A percentile compares a stretch with the other conserved stretches of the same genome.
Evolutionary conservation across 2,797 vertebrate species (phyloP).

Genomic region (Cynodonichthys magdalenae): DNA sequence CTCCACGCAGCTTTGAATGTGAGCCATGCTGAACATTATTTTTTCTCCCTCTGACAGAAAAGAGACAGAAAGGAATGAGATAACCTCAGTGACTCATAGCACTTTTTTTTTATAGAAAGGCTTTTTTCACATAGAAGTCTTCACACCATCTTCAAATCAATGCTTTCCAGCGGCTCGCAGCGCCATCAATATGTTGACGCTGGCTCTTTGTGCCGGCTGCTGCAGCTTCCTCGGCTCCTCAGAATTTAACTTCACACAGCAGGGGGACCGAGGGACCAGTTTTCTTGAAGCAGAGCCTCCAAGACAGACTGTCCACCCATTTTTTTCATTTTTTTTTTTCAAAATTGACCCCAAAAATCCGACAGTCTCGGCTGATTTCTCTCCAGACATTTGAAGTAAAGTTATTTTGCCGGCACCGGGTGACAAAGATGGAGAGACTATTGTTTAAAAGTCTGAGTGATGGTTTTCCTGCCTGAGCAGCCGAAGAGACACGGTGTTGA

Average conservation of each 20-base stretch:
- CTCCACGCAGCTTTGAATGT: conserved; percentile 4
- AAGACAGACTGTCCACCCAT: conserved; percentile 45
- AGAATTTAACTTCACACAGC: conserved; percentile 55
- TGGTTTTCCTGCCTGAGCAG: conserved; percentile 77
- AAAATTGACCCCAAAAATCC: conserved; percentile 56
- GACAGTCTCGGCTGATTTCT: conserved; percentile 70
- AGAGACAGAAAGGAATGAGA: conserved; percentile 21
- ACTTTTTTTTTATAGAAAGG: conserved; percentile 44
- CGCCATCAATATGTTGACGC: conserved; percentile 55
- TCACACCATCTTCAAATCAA: conserved; percentile 62
- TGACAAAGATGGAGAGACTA: conserved; percentile 77
- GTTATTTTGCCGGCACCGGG: conserved; percentile 66
- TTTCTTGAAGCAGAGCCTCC: conserved; percentile 48
- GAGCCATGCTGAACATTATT: neutral
- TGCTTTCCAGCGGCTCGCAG: conserved; percentile 45
- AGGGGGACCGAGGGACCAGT: conserved; percentile 35
- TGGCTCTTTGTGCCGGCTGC: conserved; percentile 44
- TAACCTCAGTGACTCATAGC: conserved; percentile 59
- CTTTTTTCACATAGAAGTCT: conserved; percentile 62
- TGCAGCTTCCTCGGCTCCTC: conserved; percentile 46
- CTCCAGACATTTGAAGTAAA: conserved; percentile 75
- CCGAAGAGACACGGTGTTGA: conserved; percentile 76
- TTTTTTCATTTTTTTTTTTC: conserved; percentile 18
- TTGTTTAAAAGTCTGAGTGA: conserved; percentile 81
- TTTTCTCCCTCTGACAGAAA: conserved; percentile 18